Evolutionary conservation across 2,888 invertebrate genomes (phyloP).

Genomic region (Troilus luridus): DNA sequence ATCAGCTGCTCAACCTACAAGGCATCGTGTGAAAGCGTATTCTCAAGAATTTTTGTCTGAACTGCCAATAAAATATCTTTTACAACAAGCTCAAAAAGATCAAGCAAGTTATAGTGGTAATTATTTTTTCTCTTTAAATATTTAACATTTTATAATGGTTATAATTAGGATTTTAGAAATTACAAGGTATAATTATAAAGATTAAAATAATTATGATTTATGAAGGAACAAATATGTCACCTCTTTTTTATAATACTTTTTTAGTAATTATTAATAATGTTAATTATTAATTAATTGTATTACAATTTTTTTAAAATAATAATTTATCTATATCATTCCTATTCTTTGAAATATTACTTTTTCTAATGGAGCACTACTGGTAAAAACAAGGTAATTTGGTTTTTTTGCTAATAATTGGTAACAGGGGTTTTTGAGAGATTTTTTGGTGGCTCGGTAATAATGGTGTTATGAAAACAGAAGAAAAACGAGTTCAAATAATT

Average conservation of each 20-base stretch:
- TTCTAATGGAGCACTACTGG: neutral
- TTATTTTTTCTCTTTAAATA: neutral
- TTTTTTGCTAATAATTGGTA: too few species aligned
- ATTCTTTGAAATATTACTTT: neutral
- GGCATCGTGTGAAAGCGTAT: constrained; percentile 81
- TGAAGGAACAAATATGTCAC: neutral
- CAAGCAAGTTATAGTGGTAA: constrained; percentile 86
- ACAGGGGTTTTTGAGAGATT: too few species aligned
- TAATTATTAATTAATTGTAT: too few species aligned
- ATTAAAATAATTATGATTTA: neutral
- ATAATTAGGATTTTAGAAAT: neutral
- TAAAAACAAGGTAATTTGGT: too few species aligned
- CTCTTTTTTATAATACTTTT: neutral
- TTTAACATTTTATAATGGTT: neutral
- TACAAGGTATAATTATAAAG: neutral
- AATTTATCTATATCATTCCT: neutral
- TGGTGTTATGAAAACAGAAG: too few species aligned
- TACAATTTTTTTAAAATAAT: neutral
- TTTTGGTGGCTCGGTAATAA: too few species aligned
- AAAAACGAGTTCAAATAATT: too few species aligned
- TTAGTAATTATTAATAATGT: too few species aligned
- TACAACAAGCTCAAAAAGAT: constrained; percentile 93
- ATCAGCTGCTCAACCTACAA: constrained; percentile 77
- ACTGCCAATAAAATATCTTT: constrained; percentile 91
- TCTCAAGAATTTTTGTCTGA: constrained; percentile 90